Evolutionary conservation across 2,797 vertebrate genomes (phyloP).

Genomic region (Anableps anableps): DNA sequence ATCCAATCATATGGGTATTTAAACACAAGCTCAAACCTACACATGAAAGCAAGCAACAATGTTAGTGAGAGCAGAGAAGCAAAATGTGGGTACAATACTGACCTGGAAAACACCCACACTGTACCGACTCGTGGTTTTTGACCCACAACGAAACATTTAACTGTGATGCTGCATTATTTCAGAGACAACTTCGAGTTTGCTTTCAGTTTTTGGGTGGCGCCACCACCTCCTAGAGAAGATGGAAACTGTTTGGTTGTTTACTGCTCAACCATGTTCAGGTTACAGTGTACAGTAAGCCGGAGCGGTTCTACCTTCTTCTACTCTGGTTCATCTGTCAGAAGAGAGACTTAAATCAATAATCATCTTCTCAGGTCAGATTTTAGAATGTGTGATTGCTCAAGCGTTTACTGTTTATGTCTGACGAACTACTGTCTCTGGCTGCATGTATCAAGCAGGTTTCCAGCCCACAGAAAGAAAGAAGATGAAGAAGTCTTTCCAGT

Average conservation of each 20-base stretch:
- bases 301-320: not conserved
- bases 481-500: not conserved
- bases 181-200: no score
- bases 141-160: not conserved
- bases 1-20: constrained; percentile 2
- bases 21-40: constrained; percentile 11
- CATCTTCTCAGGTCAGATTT: not conserved
- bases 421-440: not conserved
- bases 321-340: not conserved
- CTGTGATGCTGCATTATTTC: not conserved
- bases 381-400: not conserved
- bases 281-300: not conserved
- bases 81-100: not conserved
- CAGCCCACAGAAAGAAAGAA: not conserved
- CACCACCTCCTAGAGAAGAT: not conserved
- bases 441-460: not conserved
- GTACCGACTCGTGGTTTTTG: not conserved
- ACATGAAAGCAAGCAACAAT: not conserved
- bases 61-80: not conserved
- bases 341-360: not conserved
- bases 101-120: not conserved
- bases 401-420: not conserved
- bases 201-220: not conserved
- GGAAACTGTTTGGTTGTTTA: not conserved
- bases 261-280: not conserved